Conservation (phyloP, 2,113 vertebrate species). For the Carettochelys insculpta region DNA sequence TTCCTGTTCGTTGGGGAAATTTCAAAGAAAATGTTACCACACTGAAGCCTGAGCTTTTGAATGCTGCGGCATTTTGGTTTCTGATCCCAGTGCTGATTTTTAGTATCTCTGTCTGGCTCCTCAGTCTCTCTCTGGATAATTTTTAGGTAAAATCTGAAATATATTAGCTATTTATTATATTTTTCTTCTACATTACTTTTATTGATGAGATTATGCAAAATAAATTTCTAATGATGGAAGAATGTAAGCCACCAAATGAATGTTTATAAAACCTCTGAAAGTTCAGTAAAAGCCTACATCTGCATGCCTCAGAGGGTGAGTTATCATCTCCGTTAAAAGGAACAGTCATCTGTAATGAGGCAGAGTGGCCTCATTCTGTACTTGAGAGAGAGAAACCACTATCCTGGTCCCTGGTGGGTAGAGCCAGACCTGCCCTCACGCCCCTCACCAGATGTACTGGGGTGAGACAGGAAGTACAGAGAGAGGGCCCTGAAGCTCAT, state of each 20-base stretch:
- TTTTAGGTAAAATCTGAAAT: not conserved
- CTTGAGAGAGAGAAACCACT: too few relatives aligned
- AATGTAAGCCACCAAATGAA: not conserved
- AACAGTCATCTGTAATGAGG: not conserved
- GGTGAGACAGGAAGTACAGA: too few relatives aligned
- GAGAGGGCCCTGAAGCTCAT: too few relatives aligned
- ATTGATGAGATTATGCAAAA: not conserved
- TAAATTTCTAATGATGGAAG: not conserved
- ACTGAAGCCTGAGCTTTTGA: conserved; percentile 66
- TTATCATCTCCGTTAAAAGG: not conserved
- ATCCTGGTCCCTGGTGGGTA: too few relatives aligned
- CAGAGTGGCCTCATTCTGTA: too few relatives aligned
- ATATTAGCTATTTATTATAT: not conserved
- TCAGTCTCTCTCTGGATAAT: conserved; percentile 5
- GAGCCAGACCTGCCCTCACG: too few relatives aligned
- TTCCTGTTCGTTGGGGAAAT: conserved; percentile 83
- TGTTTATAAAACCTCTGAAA: not conserved
- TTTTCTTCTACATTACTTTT: not conserved
- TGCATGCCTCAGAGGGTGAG: not conserved
- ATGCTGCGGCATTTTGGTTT: conserved; percentile 67
- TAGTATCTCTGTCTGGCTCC: conserved; percentile 31
- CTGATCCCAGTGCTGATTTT: conserved; percentile 45
- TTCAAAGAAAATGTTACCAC: conserved; percentile 84
- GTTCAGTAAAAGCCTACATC: not conserved
- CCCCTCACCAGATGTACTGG: too few relatives aligned